Base-by-base conservation (phyloP, 2,888 invertebrate species). In the Sinopyrophorus schimmeli region DNA sequence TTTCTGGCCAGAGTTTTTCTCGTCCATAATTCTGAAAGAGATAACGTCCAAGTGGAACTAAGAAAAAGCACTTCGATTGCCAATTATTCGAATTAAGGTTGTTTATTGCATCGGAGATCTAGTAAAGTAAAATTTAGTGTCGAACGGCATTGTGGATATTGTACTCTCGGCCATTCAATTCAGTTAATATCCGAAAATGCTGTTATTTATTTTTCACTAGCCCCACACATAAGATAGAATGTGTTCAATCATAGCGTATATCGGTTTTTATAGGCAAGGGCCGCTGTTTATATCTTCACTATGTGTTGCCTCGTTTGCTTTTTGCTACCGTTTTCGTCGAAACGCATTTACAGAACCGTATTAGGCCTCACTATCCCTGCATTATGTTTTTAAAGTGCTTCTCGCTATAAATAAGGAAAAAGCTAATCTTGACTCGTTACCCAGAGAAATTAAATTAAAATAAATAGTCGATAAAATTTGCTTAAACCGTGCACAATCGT, bases 161-260 rank as follows among this genome's bases (percentile, higher is more conserved):
- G 47, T 41, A 41, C 26, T 47, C 27, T 20, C 21, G 9, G 28
- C 24, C 7, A 48, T 48, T 37, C 42, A 43, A 48, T 43, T 42
- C 38, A 42, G 42, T 48, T 49, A 49, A 49, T 49, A 49, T 43
- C 37, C 18, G 43, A 42, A 49, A 43, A 43, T 37, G 38, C 38
- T 27, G 47, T 52, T 52, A 52, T 52, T 47, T 52, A 52, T 52
- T 52, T 52, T 52, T 52, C 43, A 52, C 52, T 47, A 52, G 52
- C 39, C 30, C 40, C 35, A 35, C 47, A 43, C 28, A n/a, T n/a
- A 39, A 39, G 39, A 52, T 52, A 52, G 52, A 52, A 52, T 52
- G 52, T 43, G 52, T 52, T 52, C 52, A 52, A 52, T 52, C 52
- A 52, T 52, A 52, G 47, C 47, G 39, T 47, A 43, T 42, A 52